Conservation (phyloP, 2,113 vertebrate genomes). For the Cygnus buccinator region DNA sequence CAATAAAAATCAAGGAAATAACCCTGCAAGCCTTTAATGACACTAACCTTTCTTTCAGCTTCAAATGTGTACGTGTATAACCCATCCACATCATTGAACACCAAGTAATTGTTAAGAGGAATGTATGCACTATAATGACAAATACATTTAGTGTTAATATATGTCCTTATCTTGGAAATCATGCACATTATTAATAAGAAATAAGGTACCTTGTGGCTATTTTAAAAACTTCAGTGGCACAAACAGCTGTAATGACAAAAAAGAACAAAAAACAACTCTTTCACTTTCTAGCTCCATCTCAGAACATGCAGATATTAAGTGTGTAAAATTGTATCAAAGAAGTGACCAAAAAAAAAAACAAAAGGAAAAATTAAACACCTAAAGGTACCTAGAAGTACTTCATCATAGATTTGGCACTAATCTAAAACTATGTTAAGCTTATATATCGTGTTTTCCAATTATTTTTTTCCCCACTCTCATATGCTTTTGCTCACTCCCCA, state of each 20-base stretch:
- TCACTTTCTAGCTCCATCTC: neutral
- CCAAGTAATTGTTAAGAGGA: slow-evolving; percentile 94
- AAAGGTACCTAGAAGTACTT: neutral
- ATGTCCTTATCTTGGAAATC: neutral
- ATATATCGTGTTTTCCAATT: neutral
- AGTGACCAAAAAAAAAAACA: neutral
- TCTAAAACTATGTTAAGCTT: neutral
- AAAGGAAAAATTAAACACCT: neutral
- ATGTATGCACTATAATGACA: slow-evolving; percentile 86
- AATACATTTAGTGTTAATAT: neutral
- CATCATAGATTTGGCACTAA: neutral
- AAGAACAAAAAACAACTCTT: neutral
- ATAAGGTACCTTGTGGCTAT: slow-evolving; percentile 91
- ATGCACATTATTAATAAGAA: slow-evolving; percentile 16
- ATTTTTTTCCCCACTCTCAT: neutral
- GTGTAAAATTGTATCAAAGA: neutral
- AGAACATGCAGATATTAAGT: neutral
- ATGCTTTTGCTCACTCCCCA: neutral
- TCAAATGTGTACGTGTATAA: slow-evolving; percentile 94
- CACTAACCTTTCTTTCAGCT: slow-evolving; percentile 92
- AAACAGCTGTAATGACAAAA: slow-evolving; percentile 84
- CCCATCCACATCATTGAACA: slow-evolving; percentile 94
- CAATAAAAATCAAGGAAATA: neutral
- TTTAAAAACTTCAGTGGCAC: slow-evolving; percentile 96
- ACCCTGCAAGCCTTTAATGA: neutral